phyloP scores from a whole-genome alignment of 2,113 vertebrate species.

The Sylvia atricapilla region DNA sequence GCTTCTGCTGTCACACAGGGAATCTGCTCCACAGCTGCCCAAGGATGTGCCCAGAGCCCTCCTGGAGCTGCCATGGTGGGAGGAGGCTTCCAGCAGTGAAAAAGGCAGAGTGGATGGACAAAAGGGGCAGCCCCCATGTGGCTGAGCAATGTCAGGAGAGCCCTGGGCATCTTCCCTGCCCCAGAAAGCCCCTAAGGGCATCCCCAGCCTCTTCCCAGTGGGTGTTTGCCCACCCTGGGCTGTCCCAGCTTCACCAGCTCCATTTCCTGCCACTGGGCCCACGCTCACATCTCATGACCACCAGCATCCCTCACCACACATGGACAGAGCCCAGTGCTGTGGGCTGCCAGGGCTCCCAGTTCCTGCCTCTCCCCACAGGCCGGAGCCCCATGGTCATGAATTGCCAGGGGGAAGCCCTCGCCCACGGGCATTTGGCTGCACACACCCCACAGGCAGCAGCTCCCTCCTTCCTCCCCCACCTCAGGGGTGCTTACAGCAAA shows the following conservation, averaged over 20 bases:
- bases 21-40: not conserved
- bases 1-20: not conserved
- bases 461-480: not conserved
- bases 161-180: not conserved
- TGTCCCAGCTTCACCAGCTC: not conserved
- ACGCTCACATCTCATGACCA: not conserved
- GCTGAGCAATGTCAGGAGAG: not conserved
- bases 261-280: not conserved
- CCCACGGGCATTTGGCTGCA: not conserved
- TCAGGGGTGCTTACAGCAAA: not conserved
- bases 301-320: not conserved
- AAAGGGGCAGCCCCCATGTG: accelerated
- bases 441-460: not conserved
- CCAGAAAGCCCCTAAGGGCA: not conserved
- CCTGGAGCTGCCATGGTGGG: accelerated
- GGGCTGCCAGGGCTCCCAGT: not conserved
- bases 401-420: accelerated
- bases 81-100: not conserved
- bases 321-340: accelerated
- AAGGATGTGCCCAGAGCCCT: accelerated
- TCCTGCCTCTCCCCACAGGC: not conserved
- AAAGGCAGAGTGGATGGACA: accelerated
- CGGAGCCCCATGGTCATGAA: accelerated
- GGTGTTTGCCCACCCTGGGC: not conserved
- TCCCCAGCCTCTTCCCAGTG: accelerated